A percentile compares a stretch with the other conserved stretches of the same genome.
Conservation (phyloP, 1,140 invertebrate species). For the Diuraphis noxia region DNA sequence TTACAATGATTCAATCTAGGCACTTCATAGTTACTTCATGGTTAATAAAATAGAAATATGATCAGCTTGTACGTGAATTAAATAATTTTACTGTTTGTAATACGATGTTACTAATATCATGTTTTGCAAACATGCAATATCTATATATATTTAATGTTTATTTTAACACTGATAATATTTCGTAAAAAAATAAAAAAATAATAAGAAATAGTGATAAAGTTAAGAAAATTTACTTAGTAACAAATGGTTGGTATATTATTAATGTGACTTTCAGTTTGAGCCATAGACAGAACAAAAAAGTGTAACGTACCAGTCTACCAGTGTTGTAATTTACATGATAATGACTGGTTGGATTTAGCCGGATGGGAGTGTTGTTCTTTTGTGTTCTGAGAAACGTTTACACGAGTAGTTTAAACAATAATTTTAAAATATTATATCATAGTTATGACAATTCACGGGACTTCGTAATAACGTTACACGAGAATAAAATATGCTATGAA, state of each 20-base stretch:
- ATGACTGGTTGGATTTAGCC: neutral
- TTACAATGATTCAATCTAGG: neutral
- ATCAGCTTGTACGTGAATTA: neutral
- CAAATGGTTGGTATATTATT: neutral
- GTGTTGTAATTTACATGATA: conserved; percentile 6
- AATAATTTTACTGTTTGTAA: neutral
- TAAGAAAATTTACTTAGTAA: neutral
- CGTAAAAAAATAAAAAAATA: neutral
- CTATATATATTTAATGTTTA: neutral
- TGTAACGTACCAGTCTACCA: neutral
- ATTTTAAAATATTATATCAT: neutral
- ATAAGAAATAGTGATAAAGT: neutral
- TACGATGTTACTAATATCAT: neutral
- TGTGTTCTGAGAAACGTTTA: neutral
- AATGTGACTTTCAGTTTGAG: neutral
- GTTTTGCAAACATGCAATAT: neutral
- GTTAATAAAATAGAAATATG: neutral
- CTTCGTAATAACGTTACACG: neutral
- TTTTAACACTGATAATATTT: too few species aligned
- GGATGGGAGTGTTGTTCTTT: conserved; percentile 12
- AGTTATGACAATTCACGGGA: neutral
- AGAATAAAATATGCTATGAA: neutral
- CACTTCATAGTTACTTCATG: neutral
- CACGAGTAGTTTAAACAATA: neutral
- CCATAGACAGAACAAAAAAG: neutral